Base-by-base conservation (phyloP, 1,140 invertebrate species). In the Helicoverpa armigera region DNA sequence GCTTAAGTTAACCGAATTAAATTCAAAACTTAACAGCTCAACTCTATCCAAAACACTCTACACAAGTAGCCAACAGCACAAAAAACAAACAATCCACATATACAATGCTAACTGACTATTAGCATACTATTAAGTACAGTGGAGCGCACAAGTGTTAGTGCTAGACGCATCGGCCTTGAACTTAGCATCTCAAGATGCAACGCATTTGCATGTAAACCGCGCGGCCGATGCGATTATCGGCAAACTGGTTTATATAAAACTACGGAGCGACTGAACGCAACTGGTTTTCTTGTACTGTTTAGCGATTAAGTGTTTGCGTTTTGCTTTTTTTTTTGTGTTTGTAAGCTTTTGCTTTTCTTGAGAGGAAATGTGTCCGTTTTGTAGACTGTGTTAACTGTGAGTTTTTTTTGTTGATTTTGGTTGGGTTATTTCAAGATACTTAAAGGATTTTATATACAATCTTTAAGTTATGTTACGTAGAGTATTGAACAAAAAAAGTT, bases 131-230 rank as follows among this genome's bases (percentile, higher is more conserved):
- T 58, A 58, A 23, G 82, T 82, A 85, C 82, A 84, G 82, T 82
- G 65, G 58, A 65, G 76, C 74, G 65, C 83, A 83, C 81, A 87
- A 89, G 87, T 85, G 83, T 83, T 82, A 31, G 74, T 31, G 76
- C 80, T 84, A 81, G 81, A 58, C 83, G 79, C 75, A 79, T 61
- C 89, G 75, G 89, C 92, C 92, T 94, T 94, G 92, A 91, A 88
- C 90, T 93, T 92, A 86, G 43, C 77, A 78, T 70, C 74, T 79
- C 76, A 87, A 88, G 91, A 94, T 94, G 92, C 92, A 91, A 85
- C 82, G 86, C 86, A 94, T 94, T 92, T 89, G 91, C 92, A 94
- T 94, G 90, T 88, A 90, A 88, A 92, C 91, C 85, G 87, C 69
- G 48, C 70, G 70, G 60, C 69, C 84, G 87, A 82, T 86, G 86